Evolutionary conservation across 2,888 invertebrate genomes (phyloP), one percentile per base, ranked within the genome.

Genomic region (Andrena bucephala): DNA sequence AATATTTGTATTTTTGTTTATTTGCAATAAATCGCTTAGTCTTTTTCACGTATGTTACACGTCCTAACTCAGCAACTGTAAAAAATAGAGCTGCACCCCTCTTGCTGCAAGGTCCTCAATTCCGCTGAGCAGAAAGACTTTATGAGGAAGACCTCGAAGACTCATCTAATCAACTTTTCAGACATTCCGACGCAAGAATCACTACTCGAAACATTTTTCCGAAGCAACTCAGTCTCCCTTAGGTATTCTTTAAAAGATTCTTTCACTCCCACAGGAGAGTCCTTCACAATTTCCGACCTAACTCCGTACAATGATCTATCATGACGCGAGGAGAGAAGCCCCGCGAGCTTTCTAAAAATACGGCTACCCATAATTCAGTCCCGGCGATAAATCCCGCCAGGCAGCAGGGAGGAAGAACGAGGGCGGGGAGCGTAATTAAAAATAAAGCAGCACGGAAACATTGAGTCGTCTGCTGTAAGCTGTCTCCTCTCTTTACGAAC

Each of bases 371-470:
- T 76, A 76, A 75, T 70, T 70, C 69, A 75, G 50, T 31, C 69
- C 16, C 68, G 76, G 1, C 65, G 63, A 76, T 79, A 79, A 79
- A 79, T 79, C 76, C 70, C n/a, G 6, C 31, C 20, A 63, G 20
- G 24, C 29, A 59, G 66, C 60, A 54, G 65, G 66, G 13, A 63
- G 54, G 50, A 33, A 29, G 48, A 63, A 50, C 52, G 42, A 69
- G 68, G 67, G 69, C 68, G 59, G 68, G 16, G 59, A 54, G 52
- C 48, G 36, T 62, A 77, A 83, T 76, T 84, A 73, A 84, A 74
- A 83, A 83, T 78, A 75, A 84, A 84, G 74, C 79, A 76, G 54
- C 60, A 48, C 5, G 57, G 68, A 24, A 79, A 77, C 80, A 84
- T 77, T 77, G 77, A 84, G 71, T 68, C 71, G 81, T 80, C 57